phyloP scores from a whole-genome alignment of 1,140 invertebrate species.

The Drosophila grimshawi region DNA sequence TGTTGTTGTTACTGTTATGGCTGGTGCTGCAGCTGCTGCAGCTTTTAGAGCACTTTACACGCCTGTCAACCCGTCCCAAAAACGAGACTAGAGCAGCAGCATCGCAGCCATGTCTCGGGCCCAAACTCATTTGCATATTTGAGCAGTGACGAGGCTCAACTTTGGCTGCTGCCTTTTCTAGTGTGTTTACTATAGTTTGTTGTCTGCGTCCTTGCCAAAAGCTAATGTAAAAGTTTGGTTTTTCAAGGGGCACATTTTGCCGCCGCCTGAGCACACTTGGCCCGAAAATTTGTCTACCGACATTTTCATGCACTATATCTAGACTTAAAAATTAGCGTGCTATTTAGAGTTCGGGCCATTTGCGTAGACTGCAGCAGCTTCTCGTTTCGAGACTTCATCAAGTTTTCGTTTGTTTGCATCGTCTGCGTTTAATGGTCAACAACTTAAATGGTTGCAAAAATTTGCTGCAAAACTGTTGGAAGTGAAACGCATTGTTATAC shows the following conservation, averaged over 20 bases:
- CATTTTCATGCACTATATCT: not conserved
- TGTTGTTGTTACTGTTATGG: slow-evolving; percentile 36
- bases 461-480: slow-evolving; percentile 14
- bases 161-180: slow-evolving; percentile 28
- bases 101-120: slow-evolving; percentile 26
- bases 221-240: slow-evolving; percentile 68
- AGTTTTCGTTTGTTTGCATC: slow-evolving; percentile 19
- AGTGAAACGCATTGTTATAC: no score
- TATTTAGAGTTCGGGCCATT: not conserved
- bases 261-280: not conserved
- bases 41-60: slow-evolving; percentile 71
- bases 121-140: slow-evolving; percentile 74
- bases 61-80: slow-evolving; percentile 9
- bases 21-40: slow-evolving; percentile 17
- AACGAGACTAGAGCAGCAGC: not conserved
- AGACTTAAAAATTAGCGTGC: slow-evolving; percentile 2
- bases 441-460: slow-evolving; percentile 37
- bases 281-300: slow-evolving; percentile 48
- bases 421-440: not conserved
- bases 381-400: slow-evolving; percentile 23
- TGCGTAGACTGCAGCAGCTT: not conserved
- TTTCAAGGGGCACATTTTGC: slow-evolving; percentile 24
- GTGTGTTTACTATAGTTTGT: slow-evolving; percentile 38
- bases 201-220: slow-evolving; percentile 32
- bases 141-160: slow-evolving; percentile 44